Evolutionary conservation across 2,888 invertebrate species (phyloP).

Genomic region (Caenorhabditis wallacei): DNA sequence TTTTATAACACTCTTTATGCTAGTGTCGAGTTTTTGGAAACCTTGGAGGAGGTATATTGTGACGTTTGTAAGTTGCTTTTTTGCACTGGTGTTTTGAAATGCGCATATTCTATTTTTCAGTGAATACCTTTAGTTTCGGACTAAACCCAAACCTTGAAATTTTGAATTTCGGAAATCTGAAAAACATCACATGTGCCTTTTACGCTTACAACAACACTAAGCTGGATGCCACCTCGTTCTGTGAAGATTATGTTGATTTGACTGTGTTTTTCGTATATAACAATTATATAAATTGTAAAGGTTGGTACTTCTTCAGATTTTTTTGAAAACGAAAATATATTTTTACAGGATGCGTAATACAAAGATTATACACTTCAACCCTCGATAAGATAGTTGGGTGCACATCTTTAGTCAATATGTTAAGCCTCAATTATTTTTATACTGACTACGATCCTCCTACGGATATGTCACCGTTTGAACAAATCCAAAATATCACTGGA

Average conservation of each 20-base stretch:
- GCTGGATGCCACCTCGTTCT: slow-evolving; percentile 1
- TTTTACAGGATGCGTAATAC: not conserved
- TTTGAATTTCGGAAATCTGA: slow-evolving; percentile 2
- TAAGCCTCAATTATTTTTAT: not conserved
- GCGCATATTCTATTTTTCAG: not conserved
- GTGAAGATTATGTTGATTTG: slow-evolving; percentile 1
- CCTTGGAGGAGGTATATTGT: not conserved
- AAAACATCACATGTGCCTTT: not conserved
- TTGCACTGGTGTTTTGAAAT: too few relatives aligned
- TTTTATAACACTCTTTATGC: not conserved
- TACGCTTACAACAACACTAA: slow-evolving; percentile 3
- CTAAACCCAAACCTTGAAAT: not conserved
- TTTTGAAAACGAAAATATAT: not conserved
- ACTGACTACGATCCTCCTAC: not conserved
- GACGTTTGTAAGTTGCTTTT: slow-evolving; percentile 4
- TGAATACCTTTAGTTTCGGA: not conserved
- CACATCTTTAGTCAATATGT: not conserved
- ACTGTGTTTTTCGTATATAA: not conserved
- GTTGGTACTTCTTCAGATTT: not conserved
- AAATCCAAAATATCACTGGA: slow-evolving; percentile 1
- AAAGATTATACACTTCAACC: not conserved
- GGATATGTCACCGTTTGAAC: not conserved
- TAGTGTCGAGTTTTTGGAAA: not conserved
- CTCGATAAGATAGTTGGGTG: not conserved
- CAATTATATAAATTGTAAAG: not conserved